Percentiles rank a stretch among this genome's conserved stretches.
These are phyloP conservation scores for Oryzias celebensis DNA, from an alignment of 2,113 vertebrate species.

Conservation along the genomic window DNA sequence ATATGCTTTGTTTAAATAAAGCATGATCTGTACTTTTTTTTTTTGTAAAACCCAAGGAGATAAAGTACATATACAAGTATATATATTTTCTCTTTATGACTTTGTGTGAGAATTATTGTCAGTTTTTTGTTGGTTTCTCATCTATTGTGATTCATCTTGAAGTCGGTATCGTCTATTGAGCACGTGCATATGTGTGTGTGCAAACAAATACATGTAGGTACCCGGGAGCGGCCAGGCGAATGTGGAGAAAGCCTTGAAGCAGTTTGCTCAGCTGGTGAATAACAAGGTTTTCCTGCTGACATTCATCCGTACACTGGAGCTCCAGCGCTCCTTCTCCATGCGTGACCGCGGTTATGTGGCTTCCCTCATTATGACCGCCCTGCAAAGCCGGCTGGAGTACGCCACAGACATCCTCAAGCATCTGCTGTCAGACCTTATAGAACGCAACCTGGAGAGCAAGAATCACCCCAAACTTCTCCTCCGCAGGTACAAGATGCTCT, in stretches of 20 bases:
- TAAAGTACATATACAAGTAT: no score
- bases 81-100: background rate
- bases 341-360: conserved; percentile 95
- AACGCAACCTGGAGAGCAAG: conserved; percentile 97
- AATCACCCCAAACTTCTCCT: conserved; percentile 97
- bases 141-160: conserved; percentile 15
- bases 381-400: conserved; percentile 92
- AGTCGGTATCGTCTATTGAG: conserved; percentile 31
- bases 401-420: conserved; percentile 97
- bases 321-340: conserved; percentile 98
- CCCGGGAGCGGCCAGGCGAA: conserved; percentile 90
- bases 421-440: conserved; percentile 93
- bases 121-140: conserved; percentile 3
- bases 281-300: conserved; percentile 96
- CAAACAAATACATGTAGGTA: conserved; percentile 77
- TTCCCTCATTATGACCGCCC: conserved; percentile 96
- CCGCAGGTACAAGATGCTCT: conserved; percentile 80
- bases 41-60: background rate
- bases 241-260: conserved; percentile 96
- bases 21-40: background rate
- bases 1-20: no score
- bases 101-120: background rate
- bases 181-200: conserved; percentile 30
- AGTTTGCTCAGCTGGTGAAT: conserved; percentile 96
- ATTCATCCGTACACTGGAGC: conserved; percentile 95